Evolutionary conservation across 53 echinoderm and acorn worm species (phyloP).

Genomic region (Arbacia lixula): DNA sequence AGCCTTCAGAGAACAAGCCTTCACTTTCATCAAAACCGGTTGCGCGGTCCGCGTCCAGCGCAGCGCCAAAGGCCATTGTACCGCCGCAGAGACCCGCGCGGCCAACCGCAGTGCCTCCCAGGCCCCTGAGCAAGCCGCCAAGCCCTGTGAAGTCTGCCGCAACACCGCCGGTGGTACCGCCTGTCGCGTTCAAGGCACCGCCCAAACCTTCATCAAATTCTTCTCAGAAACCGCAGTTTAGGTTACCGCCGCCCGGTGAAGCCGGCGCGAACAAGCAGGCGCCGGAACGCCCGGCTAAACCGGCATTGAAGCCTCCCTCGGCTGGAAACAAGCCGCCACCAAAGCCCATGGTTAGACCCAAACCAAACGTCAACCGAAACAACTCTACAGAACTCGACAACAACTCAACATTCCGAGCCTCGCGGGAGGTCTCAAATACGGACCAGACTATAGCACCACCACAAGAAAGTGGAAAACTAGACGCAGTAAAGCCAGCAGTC

Average conservation of each 20-base stretch:
- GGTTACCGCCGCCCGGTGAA: constrained; percentile 47
- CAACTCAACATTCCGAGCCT: neutral
- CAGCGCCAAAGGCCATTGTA: constrained; percentile 25
- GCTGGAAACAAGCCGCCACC: constrained; percentile 1
- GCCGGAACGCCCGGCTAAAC: constrained; percentile 24
- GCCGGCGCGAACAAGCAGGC: neutral
- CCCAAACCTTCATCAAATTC: constrained; percentile 28
- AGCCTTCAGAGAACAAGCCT: no score
- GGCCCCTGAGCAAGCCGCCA: constrained; percentile 9
- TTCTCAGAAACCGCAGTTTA: constrained; percentile 41
- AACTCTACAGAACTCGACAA: constrained; percentile 36
- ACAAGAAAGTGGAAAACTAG: neutral
- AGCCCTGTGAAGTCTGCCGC: neutral
- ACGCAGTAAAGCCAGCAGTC: constrained; percentile 42
- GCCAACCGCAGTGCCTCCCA: constrained; percentile 5
- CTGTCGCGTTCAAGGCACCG: neutral
- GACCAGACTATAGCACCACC: neutral
- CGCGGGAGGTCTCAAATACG: neutral
- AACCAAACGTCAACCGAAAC: constrained; percentile 46
- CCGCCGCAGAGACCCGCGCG: neutral
- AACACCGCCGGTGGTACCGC: neutral
- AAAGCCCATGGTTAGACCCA: neutral
- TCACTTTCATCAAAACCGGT: no score
- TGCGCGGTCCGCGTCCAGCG: neutral
- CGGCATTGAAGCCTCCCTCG: constrained; percentile 15